Percentiles rank a stretch among this genome's conserved stretches.
These are phyloP conservation scores for Cephus pulcher DNA, from an alignment of 2,888 invertebrate species.

Conservation along the genomic window DNA sequence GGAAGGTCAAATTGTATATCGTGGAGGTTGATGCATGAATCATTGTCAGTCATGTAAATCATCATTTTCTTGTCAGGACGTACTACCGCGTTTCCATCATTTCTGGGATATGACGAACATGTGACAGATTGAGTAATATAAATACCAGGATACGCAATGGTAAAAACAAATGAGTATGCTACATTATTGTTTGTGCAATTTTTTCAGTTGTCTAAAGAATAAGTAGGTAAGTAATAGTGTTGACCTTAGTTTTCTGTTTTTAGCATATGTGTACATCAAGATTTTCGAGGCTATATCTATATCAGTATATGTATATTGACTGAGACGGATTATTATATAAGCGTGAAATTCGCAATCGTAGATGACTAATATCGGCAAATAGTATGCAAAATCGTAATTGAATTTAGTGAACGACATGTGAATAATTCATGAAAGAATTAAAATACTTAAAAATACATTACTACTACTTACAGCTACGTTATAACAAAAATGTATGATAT, in stretches of 20 bases:
- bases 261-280: not conserved
- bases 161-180: not conserved
- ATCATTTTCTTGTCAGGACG: not conserved
- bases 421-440: not conserved
- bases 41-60: not conserved
- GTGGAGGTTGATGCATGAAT: not conserved
- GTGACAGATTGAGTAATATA: not conserved
- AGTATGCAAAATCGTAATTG: not conserved
- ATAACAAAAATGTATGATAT: too few relatives aligned
- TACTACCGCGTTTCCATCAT: not conserved
- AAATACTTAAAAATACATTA: too few relatives aligned
- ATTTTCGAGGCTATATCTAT: not conserved
- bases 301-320: not conserved
- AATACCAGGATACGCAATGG: not conserved
- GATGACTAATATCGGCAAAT: not conserved
- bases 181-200: not conserved
- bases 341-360: not conserved
- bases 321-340: not conserved
- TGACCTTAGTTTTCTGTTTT: not conserved
- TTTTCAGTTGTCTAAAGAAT: not conserved
- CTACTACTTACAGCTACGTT: too few relatives aligned
- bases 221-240: not conserved
- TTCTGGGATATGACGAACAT: not conserved
- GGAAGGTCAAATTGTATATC: not conserved
- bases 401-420: not conserved